These are phyloP conservation scores for Turdus rufiventris DNA, from an alignment of 2,113 vertebrate species.

Conservation along the genomic window DNA sequence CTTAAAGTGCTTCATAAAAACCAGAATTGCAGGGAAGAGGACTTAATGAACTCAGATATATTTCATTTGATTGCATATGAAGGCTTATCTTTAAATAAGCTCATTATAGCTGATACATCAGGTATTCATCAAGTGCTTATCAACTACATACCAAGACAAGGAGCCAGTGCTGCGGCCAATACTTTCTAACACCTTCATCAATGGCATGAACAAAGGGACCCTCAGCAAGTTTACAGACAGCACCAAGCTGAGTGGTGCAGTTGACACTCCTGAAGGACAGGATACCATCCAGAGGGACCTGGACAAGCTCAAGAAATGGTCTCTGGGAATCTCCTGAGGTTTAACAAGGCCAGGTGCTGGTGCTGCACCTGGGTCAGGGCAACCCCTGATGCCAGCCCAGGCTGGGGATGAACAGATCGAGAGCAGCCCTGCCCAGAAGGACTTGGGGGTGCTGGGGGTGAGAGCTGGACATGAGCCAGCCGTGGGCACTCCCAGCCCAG, in stretches of 20 bases:
- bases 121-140: not conserved
- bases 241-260: not conserved
- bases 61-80: not conserved
- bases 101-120: not conserved
- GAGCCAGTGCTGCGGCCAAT: not conserved
- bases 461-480: no score
- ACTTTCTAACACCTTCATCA: not conserved
- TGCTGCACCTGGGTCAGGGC: accelerated
- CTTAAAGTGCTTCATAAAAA: not conserved
- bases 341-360: not conserved
- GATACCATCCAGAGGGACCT: not conserved
- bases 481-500: not conserved
- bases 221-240: not conserved
- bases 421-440: no score
- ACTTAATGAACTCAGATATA: not conserved
- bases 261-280: accelerated
- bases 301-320: accelerated
- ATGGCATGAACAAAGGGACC: accelerated
- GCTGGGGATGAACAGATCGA: not conserved
- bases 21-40: not conserved
- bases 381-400: accelerated
- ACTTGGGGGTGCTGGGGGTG: no score
- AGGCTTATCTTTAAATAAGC: not conserved
- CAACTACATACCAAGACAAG: not conserved
- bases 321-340: not conserved